Evolutionary conservation across 1,140 invertebrate species (phyloP), one percentile per base, ranked within the genome.

Genomic region (Hyles euphorbiae): DNA sequence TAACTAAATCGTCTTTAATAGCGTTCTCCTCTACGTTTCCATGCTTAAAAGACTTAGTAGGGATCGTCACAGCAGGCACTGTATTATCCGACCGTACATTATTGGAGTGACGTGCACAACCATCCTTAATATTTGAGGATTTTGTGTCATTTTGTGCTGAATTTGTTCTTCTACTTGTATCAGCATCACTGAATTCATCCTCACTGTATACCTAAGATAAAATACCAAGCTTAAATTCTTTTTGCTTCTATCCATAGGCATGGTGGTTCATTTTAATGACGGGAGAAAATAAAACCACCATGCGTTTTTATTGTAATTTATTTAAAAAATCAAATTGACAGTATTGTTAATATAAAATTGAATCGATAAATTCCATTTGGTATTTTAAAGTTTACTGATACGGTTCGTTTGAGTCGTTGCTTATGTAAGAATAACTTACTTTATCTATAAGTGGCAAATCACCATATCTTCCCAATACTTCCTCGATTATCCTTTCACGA

Each of bases 381-480:
- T 9, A 22, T 22, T 8, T n/a, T 48, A 0, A 5, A 5, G 55
- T 33, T 9, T 60, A 60, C 36, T 9, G 46, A 49, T 43, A 11
- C 40, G 11, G 55, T 67, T 62, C 43, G 65, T 52, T 48, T 32
- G 66, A 76, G 33, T 68, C 70, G 32, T 64, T 63, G 56, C 64
- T 74, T 52, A 82, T 62, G 58, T 73, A 66, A 3, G 73, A 66
- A 46, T 62, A 78, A 75, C 74, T 84, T 67, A 81, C 78, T 76
- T 76, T 82, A 40, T 81, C 73, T 46, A 82, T 78, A 40, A 74
- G 69, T 10, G 60, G 60, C 46, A 81, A 67, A 36, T 75, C 79
- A 52, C 57, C 63, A 59, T 79, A 82, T 61, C 70, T 72, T 72
- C 80, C 81, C 70, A 84, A 70, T 9, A 85, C 79, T 68, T 83